A percentile compares a stretch with the other conserved stretches of the same genome.
These are phyloP conservation scores for Labeo rohita DNA, from an alignment of 2,113 vertebrate genomes.

Conservation along the genomic window DNA sequence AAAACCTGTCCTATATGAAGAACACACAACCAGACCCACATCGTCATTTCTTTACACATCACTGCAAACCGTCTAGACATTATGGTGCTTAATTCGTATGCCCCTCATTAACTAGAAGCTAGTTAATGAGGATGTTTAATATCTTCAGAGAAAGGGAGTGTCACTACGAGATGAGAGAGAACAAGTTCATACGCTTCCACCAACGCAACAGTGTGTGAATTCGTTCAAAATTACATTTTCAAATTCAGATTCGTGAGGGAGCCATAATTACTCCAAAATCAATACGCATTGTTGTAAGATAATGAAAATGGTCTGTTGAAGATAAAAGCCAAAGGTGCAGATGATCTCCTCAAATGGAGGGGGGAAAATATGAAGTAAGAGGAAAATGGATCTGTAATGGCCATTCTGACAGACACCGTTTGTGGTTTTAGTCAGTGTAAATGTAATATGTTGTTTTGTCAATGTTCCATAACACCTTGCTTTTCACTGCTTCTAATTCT, in stretches of 20 bases:
- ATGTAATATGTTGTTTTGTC: constrained; percentile 44
- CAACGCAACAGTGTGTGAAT: constrained; percentile 14
- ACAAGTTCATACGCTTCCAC: constrained; percentile 31
- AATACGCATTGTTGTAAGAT: constrained; percentile 26
- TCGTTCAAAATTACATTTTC: constrained; percentile 29
- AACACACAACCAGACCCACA: background rate
- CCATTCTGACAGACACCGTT: constrained; percentile 11
- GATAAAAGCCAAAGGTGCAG: constrained; percentile 28
- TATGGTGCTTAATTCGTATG: background rate
- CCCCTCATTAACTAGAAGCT: constrained; percentile 21
- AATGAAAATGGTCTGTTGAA: constrained; percentile 32
- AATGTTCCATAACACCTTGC: constrained; percentile 13
- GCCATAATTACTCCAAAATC: constrained; percentile 36
- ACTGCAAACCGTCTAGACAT: background rate
- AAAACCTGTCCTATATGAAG: background rate
- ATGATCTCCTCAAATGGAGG: constrained; percentile 23
- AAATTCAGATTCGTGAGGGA: constrained; percentile 26
- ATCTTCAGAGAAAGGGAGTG: constrained; percentile 6
- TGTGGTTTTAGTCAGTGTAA: constrained; percentile 27
- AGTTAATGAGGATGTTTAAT: constrained; percentile 33
- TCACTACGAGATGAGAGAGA: background rate
- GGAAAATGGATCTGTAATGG: constrained; percentile 37
- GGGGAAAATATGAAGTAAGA: background rate
- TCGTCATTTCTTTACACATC: background rate
- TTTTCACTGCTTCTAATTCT: constrained; percentile 38